Base-by-base conservation (phyloP, 2,797 vertebrate species). In the Orestias chungarensis region DNA sequence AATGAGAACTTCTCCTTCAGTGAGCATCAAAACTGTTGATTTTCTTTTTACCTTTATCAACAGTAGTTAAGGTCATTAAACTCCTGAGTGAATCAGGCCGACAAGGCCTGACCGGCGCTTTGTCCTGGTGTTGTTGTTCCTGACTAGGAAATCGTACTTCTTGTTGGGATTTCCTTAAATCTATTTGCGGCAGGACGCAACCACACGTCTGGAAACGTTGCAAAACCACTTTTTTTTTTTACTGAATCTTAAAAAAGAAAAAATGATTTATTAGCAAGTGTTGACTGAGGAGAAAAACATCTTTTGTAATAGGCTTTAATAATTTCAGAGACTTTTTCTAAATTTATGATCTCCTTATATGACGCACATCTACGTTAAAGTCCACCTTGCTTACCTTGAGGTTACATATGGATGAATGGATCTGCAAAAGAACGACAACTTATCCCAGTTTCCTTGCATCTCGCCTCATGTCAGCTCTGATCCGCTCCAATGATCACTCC, bases 91-190 rank as follows among this genome's bases (percentile, higher is more conserved):
- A 61, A 38, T 4, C 33, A 12, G 57, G 20, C 25, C 46, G 43
- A 65, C 43, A 65, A 65, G 46, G 25, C 9, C 27, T 20, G 43
- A 66, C 12, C 29, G 14, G 31, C 33, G 46, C 11, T 49, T 66
- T 33, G 44, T 47, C 20, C 46, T n/a, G 4, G 12, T 50, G 23
- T 67, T 50, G 20, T 20, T 20, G 12, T 14, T 49, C 31, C 33
- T 49, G 27, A 50, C 15, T 43, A 68, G 33, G 50, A 27, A 54
- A 18, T 27, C 14, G 6, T 54, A 67, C 33, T 42, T 54, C 66
- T 54, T 42, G 23, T 68, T 52, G 47, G 14, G 47, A 54, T 54
- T 68, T 68, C n/a, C 38, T 68, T 68, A 47, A 31, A 33, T 66
- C 18, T 66, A 46, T 66, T 47, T 33, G 29, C 54, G 49, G 66